Evolutionary conservation across 2,797 vertebrate genomes (phyloP).

Genomic region (Lycodopsis pacificus): DNA sequence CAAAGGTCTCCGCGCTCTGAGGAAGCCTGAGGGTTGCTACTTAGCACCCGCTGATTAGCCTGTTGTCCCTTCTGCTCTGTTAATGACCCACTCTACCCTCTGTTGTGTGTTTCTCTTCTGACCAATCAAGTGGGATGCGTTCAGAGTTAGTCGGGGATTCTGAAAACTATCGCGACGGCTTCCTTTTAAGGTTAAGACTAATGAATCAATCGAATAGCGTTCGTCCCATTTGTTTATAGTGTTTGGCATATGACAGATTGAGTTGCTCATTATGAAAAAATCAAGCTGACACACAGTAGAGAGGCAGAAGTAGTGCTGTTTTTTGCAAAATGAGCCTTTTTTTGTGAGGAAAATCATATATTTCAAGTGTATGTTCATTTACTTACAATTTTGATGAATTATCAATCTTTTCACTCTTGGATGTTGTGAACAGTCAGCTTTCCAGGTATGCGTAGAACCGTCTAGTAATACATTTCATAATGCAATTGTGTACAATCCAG

Average conservation of each 20-base stretch:
- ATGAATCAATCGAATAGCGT: conserved; percentile 24
- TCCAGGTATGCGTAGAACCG: not conserved
- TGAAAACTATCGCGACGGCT: not conserved
- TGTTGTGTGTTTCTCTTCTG: conserved; percentile 8
- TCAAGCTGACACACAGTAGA: conserved; percentile 13
- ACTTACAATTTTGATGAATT: not conserved
- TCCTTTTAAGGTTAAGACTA: conserved; percentile 8
- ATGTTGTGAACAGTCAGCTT: conserved; percentile 3
- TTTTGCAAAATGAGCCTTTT: not conserved
- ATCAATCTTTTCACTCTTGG: not conserved
- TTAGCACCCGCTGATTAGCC: conserved; percentile 45
- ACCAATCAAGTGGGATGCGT: not conserved
- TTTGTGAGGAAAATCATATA: not conserved
- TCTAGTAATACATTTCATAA: not conserved
- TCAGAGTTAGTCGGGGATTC: not conserved
- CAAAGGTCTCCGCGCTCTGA: not conserved
- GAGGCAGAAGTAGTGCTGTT: not conserved
- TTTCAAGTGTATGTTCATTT: conserved; percentile 3
- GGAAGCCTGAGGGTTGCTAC: not conserved
- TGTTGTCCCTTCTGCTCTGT: conserved; percentile 20
- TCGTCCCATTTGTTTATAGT: conserved; percentile 2
- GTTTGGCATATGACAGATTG: conserved; percentile 22
- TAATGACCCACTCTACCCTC: not conserved
- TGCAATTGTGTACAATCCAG: not conserved
- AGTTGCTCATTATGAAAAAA: conserved; percentile 34